A percentile compares a stretch with the other conserved stretches of the same genome.
These are phyloP conservation scores for Avahi laniger DNA, from an alignment of 2,797 vertebrate genomes.

Conservation along the genomic window DNA sequence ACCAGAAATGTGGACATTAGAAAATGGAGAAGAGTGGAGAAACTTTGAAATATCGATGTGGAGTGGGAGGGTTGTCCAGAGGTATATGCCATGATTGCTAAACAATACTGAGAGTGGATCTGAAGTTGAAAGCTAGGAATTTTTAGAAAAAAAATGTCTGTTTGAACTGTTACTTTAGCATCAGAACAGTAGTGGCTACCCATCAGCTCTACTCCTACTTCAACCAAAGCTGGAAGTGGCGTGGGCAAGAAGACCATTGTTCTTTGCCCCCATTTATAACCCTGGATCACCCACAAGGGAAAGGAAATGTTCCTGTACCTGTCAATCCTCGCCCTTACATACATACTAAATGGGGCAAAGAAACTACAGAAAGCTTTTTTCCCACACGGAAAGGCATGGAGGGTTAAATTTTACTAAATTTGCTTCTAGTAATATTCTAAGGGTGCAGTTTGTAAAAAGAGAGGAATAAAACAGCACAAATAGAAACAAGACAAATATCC, in stretches of 20 bases:
- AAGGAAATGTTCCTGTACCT: background rate
- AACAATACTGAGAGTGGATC: background rate
- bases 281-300: background rate
- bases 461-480: slow-evolving; percentile 60
- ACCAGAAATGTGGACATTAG: background rate
- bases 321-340: background rate
- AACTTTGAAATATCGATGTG: background rate
- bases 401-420: slow-evolving; percentile 26
- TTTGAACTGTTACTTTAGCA: background rate
- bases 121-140: background rate
- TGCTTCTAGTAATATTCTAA: background rate
- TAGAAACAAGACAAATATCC: slow-evolving; percentile 65
- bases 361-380: background rate
- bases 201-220: background rate
- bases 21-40: background rate
- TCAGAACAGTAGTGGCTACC: background rate
- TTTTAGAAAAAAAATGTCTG: slow-evolving; percentile 1
- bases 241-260: background rate
- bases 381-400: background rate
- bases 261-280: background rate
- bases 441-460: background rate
- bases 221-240: background rate
- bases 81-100: background rate
- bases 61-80: background rate
- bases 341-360: background rate